Evolutionary conservation across 2,113 vertebrate genomes (phyloP), one percentile per base, ranked within the genome.

Genomic region (Equus przewalskii): DNA sequence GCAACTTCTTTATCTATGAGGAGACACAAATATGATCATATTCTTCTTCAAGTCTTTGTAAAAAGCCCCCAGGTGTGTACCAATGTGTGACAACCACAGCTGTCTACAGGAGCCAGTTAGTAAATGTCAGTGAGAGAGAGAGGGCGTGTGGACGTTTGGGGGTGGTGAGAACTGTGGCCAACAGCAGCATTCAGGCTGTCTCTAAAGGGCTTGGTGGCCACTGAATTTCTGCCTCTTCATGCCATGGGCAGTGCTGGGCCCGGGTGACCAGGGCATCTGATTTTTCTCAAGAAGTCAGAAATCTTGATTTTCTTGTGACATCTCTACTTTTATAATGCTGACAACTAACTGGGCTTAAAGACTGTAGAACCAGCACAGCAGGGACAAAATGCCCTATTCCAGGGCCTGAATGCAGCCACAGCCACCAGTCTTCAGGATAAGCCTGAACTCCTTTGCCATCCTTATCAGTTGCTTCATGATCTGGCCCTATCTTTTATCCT

Each of bases 81-180:
- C 46, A 11, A n/a, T 13, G 9, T 16, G n/a, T 41, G 56, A 65
- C 3, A 44, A 19, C 11, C 83, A 6, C 36, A n/a, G 11, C 4
- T 15, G 60, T 41, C 6, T 60, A 26, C 56, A 60, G 54, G 28
- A 33, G 12, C 41, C 64, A 3, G 36, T 14, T 22, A 12, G 49
- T 56, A 1, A 30, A 5, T 21, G 1, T 36, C 9, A 80, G 30
- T 22, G 30, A 36, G 36, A n/a, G 11, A 12, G 14, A 5, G 2
- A n/a, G 70, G 36, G 4, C 41, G 0, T 0, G 2, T 62, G 60
- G 3, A 24, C 24, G 14, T 0, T 36, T 54, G 5, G 10, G 49
- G 4, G 28, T 6, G 6, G 28, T 46, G 14, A 2, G 18, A 16
- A 30, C 16, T 2, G 7, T 56, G 83, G 18, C 16, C 9, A 65